phyloP scores from a whole-genome alignment of 2,113 vertebrate species.

The Odocoileus hemionus region DNA sequence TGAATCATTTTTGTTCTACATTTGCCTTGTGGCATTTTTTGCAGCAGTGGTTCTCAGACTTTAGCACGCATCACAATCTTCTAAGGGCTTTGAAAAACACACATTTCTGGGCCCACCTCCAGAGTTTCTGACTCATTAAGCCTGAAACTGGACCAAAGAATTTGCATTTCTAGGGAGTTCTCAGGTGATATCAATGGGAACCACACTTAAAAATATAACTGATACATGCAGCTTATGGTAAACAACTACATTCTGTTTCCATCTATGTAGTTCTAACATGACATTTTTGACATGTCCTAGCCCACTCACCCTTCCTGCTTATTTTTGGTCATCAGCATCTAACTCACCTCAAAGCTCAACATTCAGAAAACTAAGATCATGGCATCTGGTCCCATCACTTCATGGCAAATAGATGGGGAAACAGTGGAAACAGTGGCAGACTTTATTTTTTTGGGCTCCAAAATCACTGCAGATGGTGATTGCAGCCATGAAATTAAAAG shows the following conservation, averaged over 20 bases:
- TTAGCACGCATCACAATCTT: neutral
- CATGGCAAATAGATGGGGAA: too few relatives aligned
- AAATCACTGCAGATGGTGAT: too few relatives aligned
- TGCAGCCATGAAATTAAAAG: too few relatives aligned
- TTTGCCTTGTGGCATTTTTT: constrained; percentile 62
- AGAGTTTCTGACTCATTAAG: neutral
- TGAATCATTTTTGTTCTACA: constrained; percentile 55
- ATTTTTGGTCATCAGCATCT: neutral
- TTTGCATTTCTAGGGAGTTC: neutral
- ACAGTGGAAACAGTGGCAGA: too few relatives aligned
- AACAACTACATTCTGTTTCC: constrained; percentile 47
- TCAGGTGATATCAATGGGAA: neutral
- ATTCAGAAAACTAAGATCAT: too few relatives aligned
- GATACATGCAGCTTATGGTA: constrained; percentile 31
- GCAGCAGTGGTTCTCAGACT: neutral
- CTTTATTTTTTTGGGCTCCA: too few relatives aligned
- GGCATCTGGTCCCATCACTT: too few relatives aligned
- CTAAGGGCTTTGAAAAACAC: neutral
- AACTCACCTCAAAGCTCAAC: neutral
- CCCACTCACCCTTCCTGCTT: neutral
- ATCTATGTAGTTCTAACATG: neutral
- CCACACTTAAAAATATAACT: neutral
- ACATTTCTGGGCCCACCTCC: neutral
- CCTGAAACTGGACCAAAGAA: neutral
- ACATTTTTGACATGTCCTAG: neutral